Conservation (phyloP, 2,888 invertebrate species). For the Ormyrus labotus region DNA sequence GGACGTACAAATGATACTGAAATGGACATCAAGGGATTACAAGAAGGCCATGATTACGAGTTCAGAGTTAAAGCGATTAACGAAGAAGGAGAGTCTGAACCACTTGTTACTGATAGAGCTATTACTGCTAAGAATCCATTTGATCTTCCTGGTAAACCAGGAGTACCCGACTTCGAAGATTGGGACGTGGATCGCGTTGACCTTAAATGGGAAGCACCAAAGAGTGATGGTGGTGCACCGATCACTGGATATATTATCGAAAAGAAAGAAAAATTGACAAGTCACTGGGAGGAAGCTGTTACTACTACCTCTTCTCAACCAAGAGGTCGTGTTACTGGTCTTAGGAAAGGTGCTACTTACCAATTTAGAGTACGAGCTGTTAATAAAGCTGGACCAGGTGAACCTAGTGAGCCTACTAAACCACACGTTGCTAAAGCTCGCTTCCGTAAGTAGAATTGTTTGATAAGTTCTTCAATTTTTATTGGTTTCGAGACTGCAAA, state of each 20-base stretch:
- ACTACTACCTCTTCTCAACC: conserved; percentile 82
- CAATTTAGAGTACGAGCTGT: conserved; percentile 97
- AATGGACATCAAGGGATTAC: conserved; percentile 91
- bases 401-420: conserved; percentile 92
- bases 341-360: conserved; percentile 94
- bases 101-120: conserved; percentile 91
- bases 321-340: conserved; percentile 89
- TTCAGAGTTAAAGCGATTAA: conserved; percentile 96
- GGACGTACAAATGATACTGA: conserved; percentile 91
- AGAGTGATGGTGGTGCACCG: conserved; percentile 86
- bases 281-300: conserved; percentile 87
- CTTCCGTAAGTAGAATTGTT: conserved; percentile 82
- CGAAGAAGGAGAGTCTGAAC: conserved; percentile 96
- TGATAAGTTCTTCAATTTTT: background rate
- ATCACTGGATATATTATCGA: conserved; percentile 93
- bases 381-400: conserved; percentile 95
- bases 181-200: conserved; percentile 94
- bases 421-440: conserved; percentile 92
- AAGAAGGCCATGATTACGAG: conserved; percentile 95
- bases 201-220: conserved; percentile 89
- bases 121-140: conserved; percentile 97
- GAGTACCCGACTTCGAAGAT: conserved; percentile 89
- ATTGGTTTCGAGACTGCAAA: background rate
- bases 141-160: conserved; percentile 91
- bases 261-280: conserved; percentile 88